These are phyloP conservation scores for Scaptomyza caliginosa DNA, from an alignment of 2,888 invertebrate genomes.

Conservation along the genomic window DNA sequence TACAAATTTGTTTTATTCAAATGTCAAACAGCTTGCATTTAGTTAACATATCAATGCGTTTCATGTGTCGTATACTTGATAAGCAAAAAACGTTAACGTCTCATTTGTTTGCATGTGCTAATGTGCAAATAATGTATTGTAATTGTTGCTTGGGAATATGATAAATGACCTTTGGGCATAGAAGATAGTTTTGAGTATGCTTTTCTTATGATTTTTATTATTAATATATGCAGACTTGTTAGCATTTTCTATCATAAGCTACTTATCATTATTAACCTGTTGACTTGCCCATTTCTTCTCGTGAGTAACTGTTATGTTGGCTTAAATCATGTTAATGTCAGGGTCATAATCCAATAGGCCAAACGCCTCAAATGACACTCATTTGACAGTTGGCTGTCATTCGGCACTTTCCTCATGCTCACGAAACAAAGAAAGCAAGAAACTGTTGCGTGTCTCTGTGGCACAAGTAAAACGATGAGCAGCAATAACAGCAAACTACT, in stretches of 20 bases:
- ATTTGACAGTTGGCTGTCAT: constrained; percentile 65
- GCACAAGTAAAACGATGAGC: constrained; percentile 1
- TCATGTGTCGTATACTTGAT: constrained; percentile 51
- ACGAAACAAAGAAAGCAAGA: not conserved
- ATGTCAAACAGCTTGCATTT: constrained; percentile 28
- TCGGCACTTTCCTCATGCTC: constrained; percentile 44
- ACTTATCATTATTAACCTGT: constrained; percentile 46
- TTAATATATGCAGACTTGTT: no score
- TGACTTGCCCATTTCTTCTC: constrained; percentile 49
- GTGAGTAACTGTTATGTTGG: constrained; percentile 40
- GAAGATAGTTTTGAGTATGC: no score
- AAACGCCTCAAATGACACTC: constrained; percentile 60
- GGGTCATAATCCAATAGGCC: constrained; percentile 62
- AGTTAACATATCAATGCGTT: not conserved
- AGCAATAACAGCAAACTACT: constrained; percentile 5
- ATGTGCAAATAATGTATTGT: not conserved
- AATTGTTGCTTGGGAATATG: not conserved
- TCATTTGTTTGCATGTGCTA: constrained; percentile 3
- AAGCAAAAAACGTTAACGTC: constrained; percentile 19
- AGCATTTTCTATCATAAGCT: no score
- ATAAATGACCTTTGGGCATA: not conserved
- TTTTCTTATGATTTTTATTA: not conserved
- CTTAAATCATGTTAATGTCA: constrained; percentile 54
- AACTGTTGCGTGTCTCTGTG: constrained; percentile 64
- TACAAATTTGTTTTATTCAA: not conserved